A percentile compares a stretch with the other conserved stretches of the same genome.
phyloP scores from a whole-genome alignment of 2,888 invertebrate genomes.

The Smittia sp. region DNA sequence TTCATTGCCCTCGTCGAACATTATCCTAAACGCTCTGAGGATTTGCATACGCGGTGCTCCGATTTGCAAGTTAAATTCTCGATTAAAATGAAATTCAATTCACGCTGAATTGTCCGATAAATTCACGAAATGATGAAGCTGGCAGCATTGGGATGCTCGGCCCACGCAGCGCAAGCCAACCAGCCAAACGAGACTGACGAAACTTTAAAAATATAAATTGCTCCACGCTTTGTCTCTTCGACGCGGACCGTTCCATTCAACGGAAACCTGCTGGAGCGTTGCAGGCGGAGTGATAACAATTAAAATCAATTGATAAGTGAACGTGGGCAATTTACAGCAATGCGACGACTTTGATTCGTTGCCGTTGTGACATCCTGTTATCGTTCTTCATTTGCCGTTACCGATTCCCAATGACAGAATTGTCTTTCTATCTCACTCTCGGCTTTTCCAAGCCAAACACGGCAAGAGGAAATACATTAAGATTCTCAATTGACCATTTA shows the following conservation, averaged over 20 bases:
- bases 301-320: constrained; percentile 10
- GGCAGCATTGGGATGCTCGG: background rate
- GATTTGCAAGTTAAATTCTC: constrained; percentile 13
- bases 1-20: background rate
- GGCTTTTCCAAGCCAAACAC: background rate
- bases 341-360: background rate
- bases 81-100: background rate
- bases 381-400: background rate
- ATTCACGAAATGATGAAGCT: background rate
- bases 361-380: constrained; percentile 18
- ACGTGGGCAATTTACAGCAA: constrained; percentile 15
- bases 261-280: constrained; percentile 10
- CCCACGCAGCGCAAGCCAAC: background rate
- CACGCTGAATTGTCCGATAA: background rate
- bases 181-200: background rate
- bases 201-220: background rate
- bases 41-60: constrained; percentile 28
- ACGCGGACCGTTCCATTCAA: background rate
- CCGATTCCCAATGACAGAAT: background rate
- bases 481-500: constrained; percentile 39
- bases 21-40: background rate
- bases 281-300: background rate
- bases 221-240: background rate
- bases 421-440: background rate
- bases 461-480: constrained; percentile 33